Evolutionary conservation across 2,888 invertebrate species (phyloP), one percentile per base, ranked within the genome.

Genomic region (Tinea semifulvella): DNA sequence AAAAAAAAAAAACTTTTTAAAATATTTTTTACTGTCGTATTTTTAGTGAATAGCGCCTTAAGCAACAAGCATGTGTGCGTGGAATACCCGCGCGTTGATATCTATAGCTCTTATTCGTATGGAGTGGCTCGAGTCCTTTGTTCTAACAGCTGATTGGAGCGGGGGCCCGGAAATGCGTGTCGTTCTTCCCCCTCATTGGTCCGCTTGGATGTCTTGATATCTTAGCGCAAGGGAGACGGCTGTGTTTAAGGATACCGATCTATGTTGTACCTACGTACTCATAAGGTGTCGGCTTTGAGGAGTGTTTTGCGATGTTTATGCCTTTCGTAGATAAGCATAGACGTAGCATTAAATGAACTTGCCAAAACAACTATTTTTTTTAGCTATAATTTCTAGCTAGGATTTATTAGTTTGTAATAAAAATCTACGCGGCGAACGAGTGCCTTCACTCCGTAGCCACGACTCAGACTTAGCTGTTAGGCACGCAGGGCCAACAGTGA

Each of bases 101-200:
- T 50, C 58, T 60, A 63, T 73, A 75, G 76, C 72, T 31, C n/a
- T n/a, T 76, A 75, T 73, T 76, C 63, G 68, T 77, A 75, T 67
- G 70, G 69, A 79, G 77, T 79, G 79, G 80, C 77, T 75, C 71
- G 66, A 67, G 64, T 76, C 81, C 72, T 76, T 82, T 82, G 82
- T 82, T 82, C 82, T 81, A 82, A 76, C 79, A 82, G 82, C 81
- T 81, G 82, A 82, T 82, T 82, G 82, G 82, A 81, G 79, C 72
- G 70, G 72, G 68, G 75, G 66, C 44, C 77, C 76, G 80, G 81
- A 80, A 79, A 77, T 81, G 82, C 80, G 81, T 81, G 72, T 76
- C 77, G 77, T 76, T 75, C 76, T 79, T 70, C 80, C 80, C 80
- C 76, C 76, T 74, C 77, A 82, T 82, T 81, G 81, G 81, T 80